Evolutionary conservation across 2,888 invertebrate genomes (phyloP).

Genomic region (Habroteleia sp.): DNA sequence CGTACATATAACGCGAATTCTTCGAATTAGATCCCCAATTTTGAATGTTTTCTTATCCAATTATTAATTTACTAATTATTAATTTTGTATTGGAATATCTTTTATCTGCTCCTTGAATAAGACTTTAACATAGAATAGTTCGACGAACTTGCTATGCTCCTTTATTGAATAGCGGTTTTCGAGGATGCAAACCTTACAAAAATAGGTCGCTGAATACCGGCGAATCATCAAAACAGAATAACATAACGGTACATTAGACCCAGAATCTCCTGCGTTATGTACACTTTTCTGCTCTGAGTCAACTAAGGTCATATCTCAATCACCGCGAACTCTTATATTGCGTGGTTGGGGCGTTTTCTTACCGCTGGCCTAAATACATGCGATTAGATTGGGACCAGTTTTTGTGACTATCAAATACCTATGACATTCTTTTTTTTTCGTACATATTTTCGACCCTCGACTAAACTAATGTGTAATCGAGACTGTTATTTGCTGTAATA

Average conservation of each 20-base stretch:
- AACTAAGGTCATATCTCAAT: constrained; percentile 62
- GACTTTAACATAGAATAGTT: constrained; percentile 38
- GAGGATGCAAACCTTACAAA: constrained; percentile 58
- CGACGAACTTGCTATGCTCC: constrained; percentile 51
- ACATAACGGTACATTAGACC: constrained; percentile 65
- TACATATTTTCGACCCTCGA: constrained; percentile 52
- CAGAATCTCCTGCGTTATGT: constrained; percentile 57
- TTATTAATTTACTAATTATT: constrained; percentile 36
- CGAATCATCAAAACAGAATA: constrained; percentile 63
- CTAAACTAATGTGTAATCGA: constrained; percentile 60
- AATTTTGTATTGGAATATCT: constrained; percentile 20
- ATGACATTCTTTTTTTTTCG: constrained; percentile 29
- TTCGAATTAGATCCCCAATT: constrained; percentile 23
- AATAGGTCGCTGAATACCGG: constrained; percentile 60
- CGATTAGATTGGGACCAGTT: constrained; percentile 60
- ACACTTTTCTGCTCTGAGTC: constrained; percentile 51
- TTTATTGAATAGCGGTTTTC: constrained; percentile 59
- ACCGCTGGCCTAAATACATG: constrained; percentile 60
- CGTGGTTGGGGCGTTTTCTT: constrained; percentile 35
- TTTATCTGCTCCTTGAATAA: constrained; percentile 34
- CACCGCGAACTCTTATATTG: constrained; percentile 53
- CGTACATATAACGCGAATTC: constrained; percentile 26
- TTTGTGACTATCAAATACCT: constrained; percentile 46
- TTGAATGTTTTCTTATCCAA: constrained; percentile 24
- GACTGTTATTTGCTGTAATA: constrained; percentile 40